These are phyloP conservation scores for Micropoecilia bifurca DNA, from an alignment of 2,797 vertebrate species.

Conservation along the genomic window DNA sequence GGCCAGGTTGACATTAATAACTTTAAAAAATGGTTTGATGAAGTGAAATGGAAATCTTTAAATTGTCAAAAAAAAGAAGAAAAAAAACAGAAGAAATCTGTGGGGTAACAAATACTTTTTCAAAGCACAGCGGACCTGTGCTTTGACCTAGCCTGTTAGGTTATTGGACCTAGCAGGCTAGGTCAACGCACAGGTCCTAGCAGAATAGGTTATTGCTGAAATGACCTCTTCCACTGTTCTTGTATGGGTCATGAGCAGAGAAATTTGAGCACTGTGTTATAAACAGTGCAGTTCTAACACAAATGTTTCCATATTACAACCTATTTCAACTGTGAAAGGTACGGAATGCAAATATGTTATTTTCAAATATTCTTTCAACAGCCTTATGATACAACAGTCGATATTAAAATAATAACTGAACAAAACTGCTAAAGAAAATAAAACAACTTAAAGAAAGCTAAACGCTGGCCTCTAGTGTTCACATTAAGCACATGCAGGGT, in stretches of 20 bases:
- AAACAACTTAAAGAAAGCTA: conserved; percentile 12
- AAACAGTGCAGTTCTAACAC: background rate
- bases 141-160: no score
- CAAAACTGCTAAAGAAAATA: background rate
- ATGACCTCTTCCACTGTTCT: background rate
- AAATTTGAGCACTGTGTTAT: background rate
- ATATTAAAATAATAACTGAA: background rate
- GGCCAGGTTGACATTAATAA: background rate
- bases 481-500: conserved; percentile 24
- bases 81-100: background rate
- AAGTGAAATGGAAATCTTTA: background rate
- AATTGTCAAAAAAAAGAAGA: background rate
- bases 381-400: background rate
- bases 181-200: background rate
- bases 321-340: background rate
- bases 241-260: background rate
- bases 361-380: background rate
- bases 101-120: background rate
- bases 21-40: background rate
- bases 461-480: conserved; percentile 63
- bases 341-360: background rate
- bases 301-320: background rate
- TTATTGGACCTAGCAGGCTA: no score
- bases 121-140: background rate
- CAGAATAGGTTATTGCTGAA: no score